Evolutionary conservation across 2,888 invertebrate genomes (phyloP), one percentile per base, ranked within the genome.

Genomic region (Sinhomidia bicolor): DNA sequence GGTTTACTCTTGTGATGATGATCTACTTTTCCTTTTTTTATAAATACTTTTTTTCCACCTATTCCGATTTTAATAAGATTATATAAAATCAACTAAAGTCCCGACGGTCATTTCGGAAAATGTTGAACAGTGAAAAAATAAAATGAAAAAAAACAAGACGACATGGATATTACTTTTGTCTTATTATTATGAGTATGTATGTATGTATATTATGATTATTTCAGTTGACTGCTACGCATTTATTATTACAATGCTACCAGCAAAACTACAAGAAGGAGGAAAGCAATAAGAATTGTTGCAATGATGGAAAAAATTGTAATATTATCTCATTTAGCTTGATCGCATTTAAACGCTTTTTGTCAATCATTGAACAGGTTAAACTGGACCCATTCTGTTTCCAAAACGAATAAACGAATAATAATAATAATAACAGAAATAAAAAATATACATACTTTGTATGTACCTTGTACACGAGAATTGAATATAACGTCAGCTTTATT

Each of bases 381-480:
- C 89, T 89, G 89, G 89, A 85, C 89, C 85, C 82, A 89, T 89
- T 89, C 89, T 89, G n/a, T n/a, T n/a, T n/a, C n/a, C n/a, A n/a
- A n/a, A n/a, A n/a, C n/a, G n/a, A n/a, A n/a, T n/a, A n/a, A n/a
- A n/a, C n/a, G n/a, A n/a, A n/a, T n/a, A n/a, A n/a, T n/a, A n/a
- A n/a, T n/a, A n/a, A n/a, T n/a, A n/a, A n/a, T n/a, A n/a, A n/a
- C n/a, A n/a, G n/a, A n/a, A n/a, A n/a, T n/a, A n/a, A n/a, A n/a
- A n/a, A n/a, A n/a, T n/a, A n/a, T n/a, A n/a, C n/a, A n/a, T n/a
- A n/a, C n/a, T n/a, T n/a, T n/a, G n/a, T n/a, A n/a, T 85, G 78
- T 78, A 88, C 62, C 82, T 71, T 36, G 29, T 32, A 44, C 36
- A 41, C 6, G 68, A 68, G 1, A n/a, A 44, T 7, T 36, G 36